Evolutionary conservation across 2,797 vertebrate species (phyloP).

Genomic region (Phrynocephalus forsythii): DNA sequence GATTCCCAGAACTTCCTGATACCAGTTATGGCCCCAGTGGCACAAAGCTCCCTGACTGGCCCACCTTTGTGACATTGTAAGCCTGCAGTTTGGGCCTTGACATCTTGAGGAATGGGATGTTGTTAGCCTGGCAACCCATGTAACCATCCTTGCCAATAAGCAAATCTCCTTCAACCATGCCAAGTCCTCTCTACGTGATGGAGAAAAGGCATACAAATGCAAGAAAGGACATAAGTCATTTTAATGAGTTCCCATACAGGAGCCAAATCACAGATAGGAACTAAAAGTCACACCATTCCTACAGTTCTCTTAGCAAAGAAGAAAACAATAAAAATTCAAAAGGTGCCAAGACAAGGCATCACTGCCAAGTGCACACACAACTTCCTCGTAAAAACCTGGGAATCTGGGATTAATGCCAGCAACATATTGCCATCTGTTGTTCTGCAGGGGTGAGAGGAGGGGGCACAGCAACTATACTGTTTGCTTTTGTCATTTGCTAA

Average conservation of each 20-base stretch:
- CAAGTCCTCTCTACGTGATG: neutral
- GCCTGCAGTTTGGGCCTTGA: too few species aligned
- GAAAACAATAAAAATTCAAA: conserved; percentile 3
- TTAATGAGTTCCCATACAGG: neutral
- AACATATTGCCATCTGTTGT: conserved; percentile 10
- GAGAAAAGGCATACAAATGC: neutral
- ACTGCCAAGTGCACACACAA: neutral
- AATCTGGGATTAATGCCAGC: conserved; percentile 18
- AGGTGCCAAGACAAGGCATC: neutral
- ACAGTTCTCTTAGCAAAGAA: neutral
- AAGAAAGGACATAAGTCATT: neutral
- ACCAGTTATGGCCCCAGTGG: too few species aligned
- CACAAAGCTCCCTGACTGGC: too few species aligned
- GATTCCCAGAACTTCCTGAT: too few species aligned
- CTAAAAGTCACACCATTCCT: neutral
- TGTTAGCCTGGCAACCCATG: too few species aligned
- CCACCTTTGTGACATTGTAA: too few species aligned
- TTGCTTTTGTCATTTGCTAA: conserved; percentile 29
- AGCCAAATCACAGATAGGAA: neutral
- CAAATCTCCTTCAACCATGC: neutral
- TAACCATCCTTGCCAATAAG: neutral
- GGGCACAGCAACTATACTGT: neutral
- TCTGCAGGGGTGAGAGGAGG: neutral
- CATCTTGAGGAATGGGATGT: too few species aligned
- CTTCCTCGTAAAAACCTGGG: neutral